phyloP scores from a whole-genome alignment of 2,888 invertebrate species.

The Lasioglossum vierecki region DNA sequence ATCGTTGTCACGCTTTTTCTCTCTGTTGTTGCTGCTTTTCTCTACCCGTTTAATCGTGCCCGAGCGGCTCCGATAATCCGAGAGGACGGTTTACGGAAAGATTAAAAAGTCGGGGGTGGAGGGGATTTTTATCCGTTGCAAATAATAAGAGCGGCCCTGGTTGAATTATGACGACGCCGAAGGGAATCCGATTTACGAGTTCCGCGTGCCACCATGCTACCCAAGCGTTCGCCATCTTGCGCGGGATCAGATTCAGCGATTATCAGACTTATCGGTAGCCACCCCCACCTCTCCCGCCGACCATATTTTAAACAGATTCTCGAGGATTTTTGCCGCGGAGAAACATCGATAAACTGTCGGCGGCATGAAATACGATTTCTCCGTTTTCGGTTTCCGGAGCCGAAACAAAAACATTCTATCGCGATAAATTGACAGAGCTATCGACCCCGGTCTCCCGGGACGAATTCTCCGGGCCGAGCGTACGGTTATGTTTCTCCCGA shows the following conservation, averaged over 20 bases:
- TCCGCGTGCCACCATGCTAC: not conserved
- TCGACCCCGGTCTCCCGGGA: not conserved
- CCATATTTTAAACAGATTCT: not conserved
- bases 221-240: not conserved
- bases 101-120: not conserved
- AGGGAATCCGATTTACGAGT: conserved; percentile 2
- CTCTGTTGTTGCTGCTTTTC: not conserved
- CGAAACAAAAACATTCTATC: not conserved
- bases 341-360: not conserved
- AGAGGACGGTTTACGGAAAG: not conserved
- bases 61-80: not conserved
- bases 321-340: not conserved
- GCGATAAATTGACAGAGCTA: not conserved
- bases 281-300: not conserved
- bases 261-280: not conserved
- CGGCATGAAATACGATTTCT: not conserved
- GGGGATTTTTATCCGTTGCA: not conserved
- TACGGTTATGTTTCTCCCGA: not conserved
- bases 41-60: not conserved
- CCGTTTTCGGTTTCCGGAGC: not conserved
- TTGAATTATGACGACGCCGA: not conserved
- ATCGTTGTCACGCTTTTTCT: conserved; percentile 9
- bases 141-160: not conserved
- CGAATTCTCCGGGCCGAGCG: not conserved
- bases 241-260: not conserved